Base-by-base conservation (phyloP, 2,113 vertebrate genomes). In the Sakesphorus luctuosus region DNA sequence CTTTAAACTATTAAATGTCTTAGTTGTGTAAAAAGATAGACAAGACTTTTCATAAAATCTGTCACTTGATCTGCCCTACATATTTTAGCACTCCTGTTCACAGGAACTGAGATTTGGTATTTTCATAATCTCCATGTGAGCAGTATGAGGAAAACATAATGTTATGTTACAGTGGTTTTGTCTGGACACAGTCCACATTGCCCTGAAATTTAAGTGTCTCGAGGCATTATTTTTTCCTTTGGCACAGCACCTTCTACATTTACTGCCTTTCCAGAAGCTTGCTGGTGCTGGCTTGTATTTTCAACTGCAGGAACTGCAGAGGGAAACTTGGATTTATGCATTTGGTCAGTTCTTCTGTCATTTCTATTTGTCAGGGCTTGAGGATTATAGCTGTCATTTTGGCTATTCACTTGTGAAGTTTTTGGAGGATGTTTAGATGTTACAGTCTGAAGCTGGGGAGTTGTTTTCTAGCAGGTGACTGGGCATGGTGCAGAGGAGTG, bases 81-180 rank as follows among this genome's bases (percentile, higher is more conserved):
- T 46, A 50, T 33, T 83, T 85, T 11, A 86, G 13, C 36, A n/a
- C 10, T 76, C 5, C 25, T 43, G 4, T 47, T 72, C 8, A 13
- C 38, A 55, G 9, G 12, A 25, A 25, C 3, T 66, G 31, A 58
- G 28, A 62, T 43, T 9, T 50, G 38, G 3, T 87, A 2, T 46
- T 77, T 71, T 53, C 33, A 5, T 59, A 18, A 53, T 63, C 18
- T 36, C 28, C 33, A 19, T 46, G 61, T 36, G 20, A 87, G 50
- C 6, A 21, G 15, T 58, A 17, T 18, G 63, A 53, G 7, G 46
- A n/a, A 38, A n/a, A 58, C 8, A 13, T 62, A 19, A 19, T 35
- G 16, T 47, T 58, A 16, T 2, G 6, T 84, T 81, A 13, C 3
- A 16, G 19, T 68, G 24, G 3, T 69, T 1, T 74, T 2, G 0